phyloP scores from a whole-genome alignment of 2,888 invertebrate species.

The Keiferia lycopersicella region DNA sequence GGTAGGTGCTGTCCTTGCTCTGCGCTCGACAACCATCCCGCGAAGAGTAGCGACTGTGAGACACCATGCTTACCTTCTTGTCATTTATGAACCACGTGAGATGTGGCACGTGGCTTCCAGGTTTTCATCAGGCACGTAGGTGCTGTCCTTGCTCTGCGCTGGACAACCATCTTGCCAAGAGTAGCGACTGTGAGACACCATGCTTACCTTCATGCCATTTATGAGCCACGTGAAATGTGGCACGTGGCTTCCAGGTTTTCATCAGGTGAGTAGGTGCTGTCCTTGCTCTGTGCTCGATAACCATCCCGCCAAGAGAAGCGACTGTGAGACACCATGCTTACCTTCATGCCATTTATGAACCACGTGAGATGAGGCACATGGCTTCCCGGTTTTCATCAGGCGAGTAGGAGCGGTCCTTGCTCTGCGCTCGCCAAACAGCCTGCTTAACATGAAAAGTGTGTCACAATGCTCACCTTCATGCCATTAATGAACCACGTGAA shows the following conservation, averaged over 20 bases:
- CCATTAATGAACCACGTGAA: conserved; percentile 90
- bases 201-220: conserved; percentile 81
- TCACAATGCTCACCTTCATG: conserved; percentile 79
- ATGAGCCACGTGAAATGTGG: conserved; percentile 90
- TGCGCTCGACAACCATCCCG: too few species aligned
- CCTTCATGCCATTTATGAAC: conserved; percentile 89
- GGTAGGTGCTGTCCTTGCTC: conserved; percentile 70
- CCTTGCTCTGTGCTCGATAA: conserved; percentile 82
- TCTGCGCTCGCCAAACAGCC: too few species aligned
- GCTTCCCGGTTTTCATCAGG: conserved; percentile 85
- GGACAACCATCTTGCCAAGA: too few species aligned
- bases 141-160: conserved; percentile 41
- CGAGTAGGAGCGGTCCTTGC: conserved; percentile 69
- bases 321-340: conserved; percentile 45
- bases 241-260: conserved; percentile 85
- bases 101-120: conserved; percentile 86
- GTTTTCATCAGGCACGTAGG: conserved; percentile 83
- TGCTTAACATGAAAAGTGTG: neutral
- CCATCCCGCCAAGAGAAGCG: too few species aligned
- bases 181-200: too few species aligned
- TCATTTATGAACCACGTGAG: conserved; percentile 90
- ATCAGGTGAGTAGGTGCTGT: conserved; percentile 78
- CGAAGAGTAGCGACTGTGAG: neutral
- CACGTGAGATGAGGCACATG: conserved; percentile 90
- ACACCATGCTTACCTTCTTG: conserved; percentile 78